phyloP scores from a whole-genome alignment of 1,140 invertebrate species.

The Propsilocerus akamusi region DNA sequence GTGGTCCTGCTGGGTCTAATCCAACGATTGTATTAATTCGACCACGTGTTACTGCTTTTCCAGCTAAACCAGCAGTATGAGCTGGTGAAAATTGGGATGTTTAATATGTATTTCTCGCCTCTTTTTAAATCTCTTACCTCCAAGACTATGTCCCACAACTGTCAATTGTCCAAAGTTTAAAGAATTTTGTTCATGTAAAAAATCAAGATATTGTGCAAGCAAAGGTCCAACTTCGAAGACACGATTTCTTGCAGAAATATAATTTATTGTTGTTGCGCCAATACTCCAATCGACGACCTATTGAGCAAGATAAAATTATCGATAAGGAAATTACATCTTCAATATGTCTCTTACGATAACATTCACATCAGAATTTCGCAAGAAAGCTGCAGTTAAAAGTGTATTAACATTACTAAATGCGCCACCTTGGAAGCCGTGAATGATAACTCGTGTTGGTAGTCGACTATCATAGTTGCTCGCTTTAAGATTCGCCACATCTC shows the following conservation, averaged over 20 bases:
- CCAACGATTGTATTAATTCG: constrained; percentile 14
- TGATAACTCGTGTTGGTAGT: neutral
- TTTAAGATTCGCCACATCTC: neutral
- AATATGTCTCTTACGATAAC: too few relatives aligned
- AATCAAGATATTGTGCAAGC: neutral
- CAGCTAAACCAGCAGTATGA: constrained; percentile 41
- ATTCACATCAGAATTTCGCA: neutral
- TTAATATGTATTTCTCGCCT: too few relatives aligned
- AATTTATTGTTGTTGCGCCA: neutral
- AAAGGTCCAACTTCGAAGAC: neutral
- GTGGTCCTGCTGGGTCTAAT: constrained; percentile 35
- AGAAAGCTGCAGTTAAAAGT: neutral
- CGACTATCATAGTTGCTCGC: neutral
- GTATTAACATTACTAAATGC: neutral
- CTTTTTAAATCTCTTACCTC: too few relatives aligned
- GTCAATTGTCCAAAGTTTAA: constrained; percentile 24
- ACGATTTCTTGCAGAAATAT: neutral
- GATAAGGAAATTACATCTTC: too few relatives aligned
- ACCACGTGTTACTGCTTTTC: constrained; percentile 16
- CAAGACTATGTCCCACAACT: constrained; percentile 46
- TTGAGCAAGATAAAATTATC: too few relatives aligned
- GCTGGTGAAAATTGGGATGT: too few relatives aligned
- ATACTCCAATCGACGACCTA: neutral
- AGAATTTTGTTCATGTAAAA: constrained; percentile 8
- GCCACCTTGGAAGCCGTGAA: neutral